Base-by-base conservation (phyloP, 2,797 vertebrate species). In the Sebastes taczanowskii region DNA sequence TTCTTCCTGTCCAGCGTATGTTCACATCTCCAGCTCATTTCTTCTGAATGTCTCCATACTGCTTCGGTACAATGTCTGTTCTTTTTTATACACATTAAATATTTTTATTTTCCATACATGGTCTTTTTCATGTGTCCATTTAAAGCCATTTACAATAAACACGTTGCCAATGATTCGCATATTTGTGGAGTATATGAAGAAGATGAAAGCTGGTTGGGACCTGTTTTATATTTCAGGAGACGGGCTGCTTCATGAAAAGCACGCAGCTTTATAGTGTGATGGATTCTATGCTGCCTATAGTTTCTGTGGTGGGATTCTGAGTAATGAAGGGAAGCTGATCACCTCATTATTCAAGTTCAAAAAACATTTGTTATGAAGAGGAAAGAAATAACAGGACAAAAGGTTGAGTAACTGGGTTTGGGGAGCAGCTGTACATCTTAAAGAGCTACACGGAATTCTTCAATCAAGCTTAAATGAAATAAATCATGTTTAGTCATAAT, bases 81-180 rank as follows among this genome's bases (percentile, higher is more conserved):
- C 78, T 87, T 87, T 87, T 91, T 94, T 93, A 90, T 92, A 94
- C 87, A 91, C 84, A 88, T 93, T 74, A 92, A 90, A 92, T 80
- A 76, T 87, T 88, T 88, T 91, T 93, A 86, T 91, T 92, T 92
- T 92, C 87, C 86, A 88, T 89, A 87, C 86, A 84, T 86, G 67
- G 85, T 91, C 74, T 92, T 82, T 93, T 35, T 35, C 34, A 35
- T 86, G 87, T 91, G 91, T 93, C 91, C 76, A 76, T 88, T 91
- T 88, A 69, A 93, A 91, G 85, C 87, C 56, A 90, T 94, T 93
- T 89, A 88, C 82, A 95, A 95, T 95, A 95, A 95, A 95, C 86
- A 79, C 60, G 86, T 92, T 94, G 88, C 71, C 83, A 90, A 76
- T 77, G 63, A 11, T 29, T 76, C 49, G 81, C 25, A 7, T 59